Evolutionary conservation across 2,888 invertebrate species (phyloP).

Genomic region (Polymixis flavicincta): DNA sequence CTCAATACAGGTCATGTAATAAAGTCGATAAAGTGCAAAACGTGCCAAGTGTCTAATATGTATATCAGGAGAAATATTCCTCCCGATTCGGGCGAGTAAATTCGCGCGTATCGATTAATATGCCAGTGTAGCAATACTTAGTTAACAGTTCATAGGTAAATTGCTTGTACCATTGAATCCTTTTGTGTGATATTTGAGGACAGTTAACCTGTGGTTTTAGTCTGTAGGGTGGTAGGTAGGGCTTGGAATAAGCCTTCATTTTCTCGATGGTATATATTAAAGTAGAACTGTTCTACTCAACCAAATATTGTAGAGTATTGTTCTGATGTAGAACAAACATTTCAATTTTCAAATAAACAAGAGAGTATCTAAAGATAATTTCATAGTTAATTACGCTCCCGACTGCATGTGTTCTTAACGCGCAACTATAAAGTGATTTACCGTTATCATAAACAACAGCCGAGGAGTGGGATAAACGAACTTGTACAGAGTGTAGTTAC

Average conservation of each 20-base stretch:
- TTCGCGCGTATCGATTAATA: too few relatives aligned
- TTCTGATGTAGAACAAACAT: neutral
- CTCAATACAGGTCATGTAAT: too few relatives aligned
- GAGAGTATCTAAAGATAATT: constrained; percentile 38
- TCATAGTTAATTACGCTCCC: constrained; percentile 36
- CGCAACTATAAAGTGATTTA: constrained; percentile 59
- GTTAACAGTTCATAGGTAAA: too few relatives aligned
- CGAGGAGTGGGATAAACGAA: constrained; percentile 54
- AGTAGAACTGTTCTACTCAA: neutral
- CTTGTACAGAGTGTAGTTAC: constrained; percentile 53
- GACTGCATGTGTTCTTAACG: constrained; percentile 45
- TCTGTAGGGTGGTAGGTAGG: too few relatives aligned
- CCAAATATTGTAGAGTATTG: neutral
- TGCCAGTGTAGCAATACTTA: neutral
- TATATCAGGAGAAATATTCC: too few relatives aligned
- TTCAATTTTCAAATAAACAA: constrained; percentile 28
- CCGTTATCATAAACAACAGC: constrained; percentile 59
- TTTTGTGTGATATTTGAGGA: neutral
- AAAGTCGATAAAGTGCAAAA: too few relatives aligned
- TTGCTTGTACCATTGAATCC: neutral
- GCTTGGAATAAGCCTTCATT: neutral
- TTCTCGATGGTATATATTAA: neutral
- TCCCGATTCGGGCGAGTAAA: too few relatives aligned
- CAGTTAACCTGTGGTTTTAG: neutral
- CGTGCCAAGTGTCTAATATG: too few relatives aligned